These are phyloP conservation scores for Prunella strophiata DNA, from an alignment of 2,797 vertebrate species.

Conservation along the genomic window DNA sequence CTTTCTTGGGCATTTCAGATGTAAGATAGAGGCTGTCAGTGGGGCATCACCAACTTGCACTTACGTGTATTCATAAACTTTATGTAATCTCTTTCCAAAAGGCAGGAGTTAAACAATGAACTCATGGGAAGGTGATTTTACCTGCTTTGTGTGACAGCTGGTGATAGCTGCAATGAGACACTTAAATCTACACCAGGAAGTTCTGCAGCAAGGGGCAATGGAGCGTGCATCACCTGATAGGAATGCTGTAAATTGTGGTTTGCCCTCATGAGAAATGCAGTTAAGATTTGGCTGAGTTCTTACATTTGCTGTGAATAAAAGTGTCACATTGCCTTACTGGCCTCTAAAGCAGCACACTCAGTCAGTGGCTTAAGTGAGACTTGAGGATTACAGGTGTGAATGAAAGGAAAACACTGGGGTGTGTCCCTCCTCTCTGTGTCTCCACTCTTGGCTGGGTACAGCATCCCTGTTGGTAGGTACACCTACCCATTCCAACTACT, in stretches of 20 bases:
- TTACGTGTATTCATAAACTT: not conserved
- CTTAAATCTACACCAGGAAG: not conserved
- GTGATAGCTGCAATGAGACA: not conserved
- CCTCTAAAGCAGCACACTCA: not conserved
- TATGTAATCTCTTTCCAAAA: not conserved
- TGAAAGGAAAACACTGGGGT: not conserved
- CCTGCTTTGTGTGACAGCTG: not conserved
- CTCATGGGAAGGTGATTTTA: not conserved
- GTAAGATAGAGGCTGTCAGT: not conserved
- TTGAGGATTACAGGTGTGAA: not conserved
- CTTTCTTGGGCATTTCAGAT: not conserved
- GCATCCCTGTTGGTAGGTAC: not conserved
- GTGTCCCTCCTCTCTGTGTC: not conserved
- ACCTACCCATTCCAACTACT: not conserved
- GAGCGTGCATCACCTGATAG: not conserved
- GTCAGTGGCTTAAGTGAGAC: not conserved
- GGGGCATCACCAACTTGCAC: not conserved
- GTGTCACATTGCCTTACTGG: not conserved
- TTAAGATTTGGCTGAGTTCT: not conserved
- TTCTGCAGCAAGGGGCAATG: fast-evolving
- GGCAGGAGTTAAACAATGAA: not conserved
- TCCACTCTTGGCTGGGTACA: not conserved
- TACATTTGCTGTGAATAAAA: not conserved
- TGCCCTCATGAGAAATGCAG: not conserved
- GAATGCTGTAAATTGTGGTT: not conserved